These are phyloP conservation scores for Salvelinus namaycush DNA, from an alignment of 2,113 vertebrate species.

Conservation along the genomic window DNA sequence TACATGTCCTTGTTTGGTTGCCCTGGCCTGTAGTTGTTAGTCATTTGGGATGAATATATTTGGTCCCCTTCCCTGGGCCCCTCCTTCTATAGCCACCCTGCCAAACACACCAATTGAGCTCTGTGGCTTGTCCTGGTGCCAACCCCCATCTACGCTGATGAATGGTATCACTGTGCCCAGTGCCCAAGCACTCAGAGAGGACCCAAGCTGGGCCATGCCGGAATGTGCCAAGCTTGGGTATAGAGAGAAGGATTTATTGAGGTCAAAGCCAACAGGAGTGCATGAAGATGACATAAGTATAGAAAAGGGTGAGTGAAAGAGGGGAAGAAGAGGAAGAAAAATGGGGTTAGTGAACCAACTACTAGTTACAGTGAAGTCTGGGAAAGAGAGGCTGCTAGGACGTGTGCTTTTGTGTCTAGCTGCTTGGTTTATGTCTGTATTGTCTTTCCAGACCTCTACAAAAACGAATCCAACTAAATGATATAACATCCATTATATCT, in stretches of 20 bases:
- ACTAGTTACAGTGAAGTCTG: not conserved
- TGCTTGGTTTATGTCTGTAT: not conserved
- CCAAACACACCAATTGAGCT: slow-evolving; percentile 63
- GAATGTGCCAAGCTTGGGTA: slow-evolving; percentile 22
- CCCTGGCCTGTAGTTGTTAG: slow-evolving; percentile 51
- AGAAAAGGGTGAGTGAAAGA: not conserved
- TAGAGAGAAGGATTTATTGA: slow-evolving; percentile 34
- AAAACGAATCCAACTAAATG: not conserved
- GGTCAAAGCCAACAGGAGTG: not conserved
- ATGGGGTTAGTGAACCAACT: too few species aligned
- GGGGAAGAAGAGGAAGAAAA: too few species aligned
- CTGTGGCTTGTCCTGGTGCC: slow-evolving; percentile 37
- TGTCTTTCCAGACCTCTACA: not conserved
- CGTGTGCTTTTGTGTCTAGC: not conserved
- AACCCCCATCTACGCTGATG: slow-evolving; percentile 50
- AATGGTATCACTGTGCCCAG: slow-evolving; percentile 58
- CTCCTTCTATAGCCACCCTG: slow-evolving; percentile 61
- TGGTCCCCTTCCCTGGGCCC: slow-evolving; percentile 54
- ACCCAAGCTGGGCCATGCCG: slow-evolving; percentile 33
- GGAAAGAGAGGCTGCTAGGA: not conserved
- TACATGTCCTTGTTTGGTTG: slow-evolving; percentile 55
- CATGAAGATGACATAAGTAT: not conserved
- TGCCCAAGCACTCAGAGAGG: slow-evolving; percentile 36
- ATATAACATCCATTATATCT: not conserved
- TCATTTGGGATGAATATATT: slow-evolving; percentile 61